phyloP scores from a whole-genome alignment of 2,113 vertebrate species.

The Felis catus region F.catus_Fca126_mat1.0 CM031414.1:98214501-98215000 shows the following conservation, averaged over 20 bases:
- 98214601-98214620: no score
- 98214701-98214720: not conserved
- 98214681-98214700: not conserved
- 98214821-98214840: not conserved
- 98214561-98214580: no score
- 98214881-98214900: not conserved
- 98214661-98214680: not conserved
- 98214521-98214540: not conserved
- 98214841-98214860: not conserved
- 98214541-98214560: not conserved
- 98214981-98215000: not conserved
- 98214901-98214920: not conserved
- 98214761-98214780: not conserved
- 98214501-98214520: not conserved
- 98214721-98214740: not conserved
- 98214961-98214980: not conserved
- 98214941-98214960: not conserved
- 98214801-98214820: not conserved
- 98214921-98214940: not conserved
- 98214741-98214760: not conserved
- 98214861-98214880: not conserved
- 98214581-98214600: no score
- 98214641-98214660: no score
- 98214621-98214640: no score
- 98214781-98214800: not conserved